phyloP scores from a whole-genome alignment of 2,113 vertebrate species.

The Campylorhamphus procurvoides region DNA sequence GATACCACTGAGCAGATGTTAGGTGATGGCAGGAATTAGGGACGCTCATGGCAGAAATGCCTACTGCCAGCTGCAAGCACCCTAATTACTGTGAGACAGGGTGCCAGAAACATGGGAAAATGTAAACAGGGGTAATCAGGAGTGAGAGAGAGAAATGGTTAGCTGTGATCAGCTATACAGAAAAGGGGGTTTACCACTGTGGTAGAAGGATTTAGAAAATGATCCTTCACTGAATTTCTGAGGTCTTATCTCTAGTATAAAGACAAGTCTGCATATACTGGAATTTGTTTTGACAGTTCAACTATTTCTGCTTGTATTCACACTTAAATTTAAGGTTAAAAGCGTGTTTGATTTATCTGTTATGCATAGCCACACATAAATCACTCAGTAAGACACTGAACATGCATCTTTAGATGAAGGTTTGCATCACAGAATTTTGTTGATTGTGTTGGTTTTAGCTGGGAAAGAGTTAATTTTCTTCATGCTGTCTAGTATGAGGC shows the following conservation, averaged over 20 bases:
- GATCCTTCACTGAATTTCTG: neutral
- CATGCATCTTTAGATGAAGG: neutral
- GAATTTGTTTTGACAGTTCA: neutral
- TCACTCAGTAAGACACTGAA: neutral
- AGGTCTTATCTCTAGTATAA: neutral
- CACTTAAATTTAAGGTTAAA: neutral
- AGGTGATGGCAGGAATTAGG: conserved; percentile 30
- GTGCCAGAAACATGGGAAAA: neutral
- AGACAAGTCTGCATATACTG: neutral
- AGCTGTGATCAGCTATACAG: neutral
- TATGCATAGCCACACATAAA: neutral
- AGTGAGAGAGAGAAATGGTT: neutral
- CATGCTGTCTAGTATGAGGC: neutral
- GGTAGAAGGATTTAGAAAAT: neutral
- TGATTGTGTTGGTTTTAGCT: neutral
- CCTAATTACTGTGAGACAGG: neutral
- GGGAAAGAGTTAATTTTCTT: neutral
- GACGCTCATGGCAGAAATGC: neutral
- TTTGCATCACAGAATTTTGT: neutral
- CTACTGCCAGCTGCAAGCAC: neutral
- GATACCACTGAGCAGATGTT: conserved; percentile 20
- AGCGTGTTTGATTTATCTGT: neutral
- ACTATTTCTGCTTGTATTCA: neutral
- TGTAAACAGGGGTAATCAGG: neutral
- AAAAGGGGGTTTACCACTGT: neutral